Base-by-base conservation (phyloP, 2,113 vertebrate species). In the Uria lomvia region DNA sequence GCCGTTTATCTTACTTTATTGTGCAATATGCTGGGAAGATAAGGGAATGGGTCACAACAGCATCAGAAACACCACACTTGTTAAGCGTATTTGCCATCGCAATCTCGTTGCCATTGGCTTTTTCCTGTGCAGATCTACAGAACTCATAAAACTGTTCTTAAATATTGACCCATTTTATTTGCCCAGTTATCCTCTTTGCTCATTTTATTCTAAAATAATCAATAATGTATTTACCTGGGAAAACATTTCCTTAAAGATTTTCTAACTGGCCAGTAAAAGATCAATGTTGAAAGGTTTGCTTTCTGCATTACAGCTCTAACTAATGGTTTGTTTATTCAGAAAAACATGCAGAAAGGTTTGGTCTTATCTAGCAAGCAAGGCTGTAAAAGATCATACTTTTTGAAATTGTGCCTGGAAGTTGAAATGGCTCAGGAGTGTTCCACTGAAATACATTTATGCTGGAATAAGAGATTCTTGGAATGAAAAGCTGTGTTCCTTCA, bases 151-250 rank as follows among this genome's bases (percentile, higher is more conserved):
- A 49, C 6, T 68, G 10, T 76, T 86, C 85, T 85, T 89, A 96
- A 93, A 82, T 94, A 86, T 85, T 68, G 74, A 91, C 81, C 11
- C 10, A 38, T 76, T 92, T 86, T 88, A 76, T 88, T 85, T 93
- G 11, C 45, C 38, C 79, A 75, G 26, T 49, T 75, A 94, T 79
- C 2, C 1, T 47, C 49, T 68, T 62, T 53, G 58, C 40, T 93
- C 11, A 45, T 88, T 95, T 94, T 66, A 73, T 85, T 90, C 24
- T 76, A 70, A 83, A 97, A 82, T 47, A 83, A 93, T 68, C 73
- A 87, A 42, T 72, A 75, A 78, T 15, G 10, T 73, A 32, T 86
- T 88, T 86, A 70, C 59, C 59, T 74, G 50, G 58, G 9, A 79
- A 91, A 88, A 82, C 9, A 27, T 49, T 90, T 88, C 58, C 58